Base-by-base conservation (phyloP, 2,888 invertebrate species). In the Caenorhabditis zanzibari region DNA sequence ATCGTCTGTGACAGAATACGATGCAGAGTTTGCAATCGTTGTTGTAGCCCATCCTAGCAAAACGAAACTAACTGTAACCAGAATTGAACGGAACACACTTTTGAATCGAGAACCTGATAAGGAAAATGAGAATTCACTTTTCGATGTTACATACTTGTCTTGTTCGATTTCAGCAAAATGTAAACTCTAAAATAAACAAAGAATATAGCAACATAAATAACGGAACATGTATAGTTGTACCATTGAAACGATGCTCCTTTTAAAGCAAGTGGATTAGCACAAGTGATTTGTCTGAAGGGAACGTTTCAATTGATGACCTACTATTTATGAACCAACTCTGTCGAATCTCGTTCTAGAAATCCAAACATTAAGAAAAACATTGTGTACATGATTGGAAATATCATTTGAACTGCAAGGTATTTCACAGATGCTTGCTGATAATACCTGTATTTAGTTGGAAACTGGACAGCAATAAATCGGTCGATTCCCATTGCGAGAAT, bases 401-500 rank as follows among this genome's bases (percentile, higher is more conserved):
- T 41, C 44, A 86, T 16, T 35, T 84, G 86, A 4, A 52, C 12
- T 1, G 41, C 2, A 5, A 84, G 59, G 58, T 86, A 86, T 52
- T 56, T 19, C 0, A 59, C 16, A 32, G 73, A 73, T 12, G 49
- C 19, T 22, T 84, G 81, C 19, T 86, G 86, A 66, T 73, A 82
- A 19, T 76, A 76, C 0, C 86, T 80, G 49, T 86, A 86, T 2
- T 75, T 75, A 2, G 81, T 63, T 1, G 86, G 86, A 14, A 76
- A 86, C 35, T 77, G 76, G 35, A 86, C 81, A 9, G 86, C 86
- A 16, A 86, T 84, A 24, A 84, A 69, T 22, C 86, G 41, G 54
- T 86, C 86, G 32, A 86, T 82, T 26, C 86, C 86, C 82, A 84
- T 82, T 6, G 82, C 66, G 9, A 86, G 72, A 38, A 84, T 84